A percentile compares a stretch with the other conserved stretches of the same genome.
Evolutionary conservation across 1,140 invertebrate genomes (phyloP).

Genomic region (Drosophila ananassae): DNA sequence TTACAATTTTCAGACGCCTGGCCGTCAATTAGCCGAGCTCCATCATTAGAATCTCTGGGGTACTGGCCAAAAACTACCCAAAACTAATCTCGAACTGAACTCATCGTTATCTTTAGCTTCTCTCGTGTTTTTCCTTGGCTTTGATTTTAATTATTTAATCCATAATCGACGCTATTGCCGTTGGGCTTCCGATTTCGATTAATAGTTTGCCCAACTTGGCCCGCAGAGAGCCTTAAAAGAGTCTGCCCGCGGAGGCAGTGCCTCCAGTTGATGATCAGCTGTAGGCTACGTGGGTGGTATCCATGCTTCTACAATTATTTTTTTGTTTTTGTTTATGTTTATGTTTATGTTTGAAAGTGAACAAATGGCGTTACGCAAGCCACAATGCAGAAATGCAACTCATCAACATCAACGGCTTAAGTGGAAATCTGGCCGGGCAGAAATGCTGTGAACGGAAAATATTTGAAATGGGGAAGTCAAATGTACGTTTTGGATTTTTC

Average conservation of each 20-base stretch:
- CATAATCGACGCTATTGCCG: constrained; percentile 22
- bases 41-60: constrained; percentile 56
- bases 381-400: constrained; percentile 39
- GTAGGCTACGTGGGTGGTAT: constrained; percentile 39
- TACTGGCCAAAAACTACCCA: not conserved
- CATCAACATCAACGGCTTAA: constrained; percentile 36
- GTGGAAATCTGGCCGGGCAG: constrained; percentile 25
- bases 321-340: constrained; percentile 11
- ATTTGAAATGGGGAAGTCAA: constrained; percentile 31
- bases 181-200: constrained; percentile 18
- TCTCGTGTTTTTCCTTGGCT: constrained; percentile 44
- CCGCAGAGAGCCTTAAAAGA: constrained; percentile 38
- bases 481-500: constrained; percentile 1
- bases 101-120: constrained; percentile 51
- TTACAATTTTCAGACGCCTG: constrained; percentile 28
- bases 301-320: constrained; percentile 7
- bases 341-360: constrained; percentile 61
- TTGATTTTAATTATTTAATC: constrained; percentile 66
- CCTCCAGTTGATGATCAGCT: constrained; percentile 55
- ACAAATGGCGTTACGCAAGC: constrained; percentile 46
- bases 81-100: constrained; percentile 37
- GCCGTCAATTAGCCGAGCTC: constrained; percentile 45
- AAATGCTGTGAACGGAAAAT: constrained; percentile 32
- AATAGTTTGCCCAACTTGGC: not conserved
- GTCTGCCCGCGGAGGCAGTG: constrained; percentile 37